Base-by-base conservation (phyloP, 2,113 vertebrate species). In the Istiophorus platypterus region DNA sequence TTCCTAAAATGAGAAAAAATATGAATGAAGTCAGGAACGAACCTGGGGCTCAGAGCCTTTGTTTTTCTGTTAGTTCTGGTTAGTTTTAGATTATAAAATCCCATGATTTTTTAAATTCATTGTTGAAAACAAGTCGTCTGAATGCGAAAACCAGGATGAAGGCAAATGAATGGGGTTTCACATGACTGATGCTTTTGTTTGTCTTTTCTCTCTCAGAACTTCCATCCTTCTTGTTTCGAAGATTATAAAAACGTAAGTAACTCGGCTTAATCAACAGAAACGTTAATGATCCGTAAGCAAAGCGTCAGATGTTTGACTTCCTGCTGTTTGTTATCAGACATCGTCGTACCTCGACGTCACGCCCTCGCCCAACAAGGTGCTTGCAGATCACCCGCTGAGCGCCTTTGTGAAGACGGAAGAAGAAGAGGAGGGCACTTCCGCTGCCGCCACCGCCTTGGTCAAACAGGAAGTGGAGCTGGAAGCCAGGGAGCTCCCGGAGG, bases 211-310 rank as follows among this genome's bases (percentile, higher is more conserved):
- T 20, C 17, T 51, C 90, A 99, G 98, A 99, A 97, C 91, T 99
- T 98, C 92, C 98, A 99, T 93, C 98, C 98, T 4, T 96, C 98
- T 64, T 99, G 98, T 91, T 99, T 97, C 0, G 98, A 99, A 91
- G 98, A 99, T 93, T 98, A 99, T 92, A 97, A 98, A 94, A 99
- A 99, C 0, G 98, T 99, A 93, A 99, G 97, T 97, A 73, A 22
- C 11, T n/a, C n/a, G n/a, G n/a, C n/a, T n/a, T n/a, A n/a, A n/a
- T n/a, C n/a, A 9, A 51, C 11, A 14, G 17, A 31, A 2, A 14
- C 15, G 2, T 34, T 15, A 3, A 6, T 15, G 2, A 45, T 15
- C 5, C 6, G 0, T 2, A 1, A 20, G 7, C 0, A 11, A 26
- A 0, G 14, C 1, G 12, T 27, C 41, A n/a, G 39, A 1, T 0